phyloP scores from a whole-genome alignment of 1,140 invertebrate species.

The Daktulosphaira vitifoliae region DNA sequence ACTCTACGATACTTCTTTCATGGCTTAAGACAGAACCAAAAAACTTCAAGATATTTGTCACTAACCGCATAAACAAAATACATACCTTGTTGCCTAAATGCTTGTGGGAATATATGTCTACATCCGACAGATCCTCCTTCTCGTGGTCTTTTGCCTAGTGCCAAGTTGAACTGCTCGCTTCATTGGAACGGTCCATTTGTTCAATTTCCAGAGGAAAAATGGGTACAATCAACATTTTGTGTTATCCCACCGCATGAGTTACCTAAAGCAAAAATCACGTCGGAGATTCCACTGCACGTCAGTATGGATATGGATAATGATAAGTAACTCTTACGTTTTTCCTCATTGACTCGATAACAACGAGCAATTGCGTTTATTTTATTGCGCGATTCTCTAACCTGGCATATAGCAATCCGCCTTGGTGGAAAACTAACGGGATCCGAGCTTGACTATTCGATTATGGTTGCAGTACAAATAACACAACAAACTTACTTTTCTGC shows the following conservation, averaged over 20 bases:
- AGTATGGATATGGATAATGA: neutral
- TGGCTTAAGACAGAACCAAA: too few relatives aligned
- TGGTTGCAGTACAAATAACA: neutral
- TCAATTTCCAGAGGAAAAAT: neutral
- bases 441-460: neutral
- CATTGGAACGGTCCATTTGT: conserved; percentile 37
- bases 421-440: neutral
- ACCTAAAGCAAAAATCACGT: too few relatives aligned
- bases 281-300: too few relatives aligned
- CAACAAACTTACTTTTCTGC: neutral
- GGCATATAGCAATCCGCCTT: neutral
- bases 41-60: conserved; percentile 40
- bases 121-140: conserved; percentile 46
- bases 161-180: conserved; percentile 32
- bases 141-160: conserved; percentile 39
- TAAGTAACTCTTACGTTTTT: neutral
- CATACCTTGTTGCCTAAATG: conserved; percentile 35
- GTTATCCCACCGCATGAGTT: too few relatives aligned
- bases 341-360: neutral
- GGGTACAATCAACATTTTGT: neutral
- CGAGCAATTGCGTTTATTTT: neutral
- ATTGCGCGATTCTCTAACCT: neutral
- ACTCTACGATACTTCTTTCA: too few relatives aligned
- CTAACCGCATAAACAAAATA: conserved; percentile 43
- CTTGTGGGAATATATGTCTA: conserved; percentile 44